phyloP scores from a whole-genome alignment of 2,797 vertebrate species.

The Mastacembelus armatus region DNA sequence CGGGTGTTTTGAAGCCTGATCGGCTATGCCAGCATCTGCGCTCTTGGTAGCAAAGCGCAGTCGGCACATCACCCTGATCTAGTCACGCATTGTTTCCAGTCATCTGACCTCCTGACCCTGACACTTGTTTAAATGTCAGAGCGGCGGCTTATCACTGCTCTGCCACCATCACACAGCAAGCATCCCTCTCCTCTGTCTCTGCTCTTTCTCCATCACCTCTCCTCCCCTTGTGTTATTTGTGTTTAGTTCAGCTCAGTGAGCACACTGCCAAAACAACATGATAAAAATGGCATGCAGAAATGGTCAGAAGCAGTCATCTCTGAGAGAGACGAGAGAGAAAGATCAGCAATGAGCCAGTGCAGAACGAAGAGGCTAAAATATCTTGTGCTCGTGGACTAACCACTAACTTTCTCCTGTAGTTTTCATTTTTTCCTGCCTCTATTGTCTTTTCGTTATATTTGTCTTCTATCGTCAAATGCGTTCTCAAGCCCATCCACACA shows the following conservation, averaged over 20 bases:
- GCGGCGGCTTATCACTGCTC: constrained; percentile 57
- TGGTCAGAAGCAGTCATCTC: constrained; percentile 52
- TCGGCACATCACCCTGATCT: constrained; percentile 39
- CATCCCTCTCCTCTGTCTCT: constrained; percentile 12
- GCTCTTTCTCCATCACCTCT: constrained; percentile 9
- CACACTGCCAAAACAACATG: constrained; percentile 47
- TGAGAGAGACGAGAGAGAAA: constrained; percentile 4
- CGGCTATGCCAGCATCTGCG: background rate
- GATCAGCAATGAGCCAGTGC: constrained; percentile 20
- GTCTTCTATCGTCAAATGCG: too few relatives aligned
- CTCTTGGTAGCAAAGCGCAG: constrained; percentile 35
- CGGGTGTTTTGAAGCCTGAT: constrained; percentile 23
- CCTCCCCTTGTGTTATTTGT: constrained; percentile 54
- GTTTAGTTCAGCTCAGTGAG: constrained; percentile 58
- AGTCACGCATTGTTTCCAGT: constrained; percentile 62
- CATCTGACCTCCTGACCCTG: constrained; percentile 57
- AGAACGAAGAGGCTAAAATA: constrained; percentile 22
- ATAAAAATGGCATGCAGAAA: constrained; percentile 39
- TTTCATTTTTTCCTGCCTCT: background rate
- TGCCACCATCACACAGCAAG: constrained; percentile 30
- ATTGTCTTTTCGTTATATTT: background rate
- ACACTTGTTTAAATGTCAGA: constrained; percentile 77
- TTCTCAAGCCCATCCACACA: too few relatives aligned
- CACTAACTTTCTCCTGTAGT: background rate
- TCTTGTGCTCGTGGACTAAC: background rate